Percentiles rank a stretch among this genome's conserved stretches.
phyloP scores from a whole-genome alignment of 2,113 vertebrate genomes.

The Eleginops maclovinus region DNA sequence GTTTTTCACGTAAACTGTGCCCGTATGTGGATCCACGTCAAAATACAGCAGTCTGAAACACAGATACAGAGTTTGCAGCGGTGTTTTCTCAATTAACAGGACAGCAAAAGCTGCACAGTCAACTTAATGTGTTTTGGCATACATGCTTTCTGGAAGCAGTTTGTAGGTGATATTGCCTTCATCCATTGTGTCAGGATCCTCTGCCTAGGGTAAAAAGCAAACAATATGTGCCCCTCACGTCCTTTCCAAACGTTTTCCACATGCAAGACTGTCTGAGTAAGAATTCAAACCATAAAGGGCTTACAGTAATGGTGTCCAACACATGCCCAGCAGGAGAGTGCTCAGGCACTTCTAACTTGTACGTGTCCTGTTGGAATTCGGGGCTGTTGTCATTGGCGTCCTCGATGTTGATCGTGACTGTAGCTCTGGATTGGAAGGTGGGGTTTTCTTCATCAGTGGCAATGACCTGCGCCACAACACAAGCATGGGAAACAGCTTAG shows the following conservation, averaged over 20 bases:
- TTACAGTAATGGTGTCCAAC: constrained; percentile 83
- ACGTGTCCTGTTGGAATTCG: constrained; percentile 80
- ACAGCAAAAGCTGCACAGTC: background rate
- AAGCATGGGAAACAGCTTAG: background rate
- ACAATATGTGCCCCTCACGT: background rate
- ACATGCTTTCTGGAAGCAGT: constrained; percentile 89
- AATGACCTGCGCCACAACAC: constrained; percentile 83
- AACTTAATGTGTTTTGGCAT: constrained; percentile 59
- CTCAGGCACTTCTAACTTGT: constrained; percentile 81
- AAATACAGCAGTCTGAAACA: constrained; percentile 83
- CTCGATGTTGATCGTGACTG: constrained; percentile 85
- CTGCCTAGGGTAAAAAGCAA: constrained; percentile 81
- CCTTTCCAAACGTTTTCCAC: background rate
- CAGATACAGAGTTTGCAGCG: background rate
- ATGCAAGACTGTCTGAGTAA: background rate
- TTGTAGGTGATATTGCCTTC: constrained; percentile 86
- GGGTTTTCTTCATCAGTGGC: constrained; percentile 79
- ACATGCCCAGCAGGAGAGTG: constrained; percentile 78
- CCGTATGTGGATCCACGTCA: constrained; percentile 74
- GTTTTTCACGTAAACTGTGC: constrained; percentile 82
- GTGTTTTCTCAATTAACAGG: background rate
- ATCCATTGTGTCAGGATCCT: constrained; percentile 87
- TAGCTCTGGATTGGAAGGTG: constrained; percentile 75
- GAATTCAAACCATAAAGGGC: constrained; percentile 4
- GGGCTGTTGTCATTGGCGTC: constrained; percentile 93